These are phyloP conservation scores for Erpetoichthys calabaricus DNA, from an alignment of 2,797 vertebrate genomes.

Conservation along the genomic window DNA sequence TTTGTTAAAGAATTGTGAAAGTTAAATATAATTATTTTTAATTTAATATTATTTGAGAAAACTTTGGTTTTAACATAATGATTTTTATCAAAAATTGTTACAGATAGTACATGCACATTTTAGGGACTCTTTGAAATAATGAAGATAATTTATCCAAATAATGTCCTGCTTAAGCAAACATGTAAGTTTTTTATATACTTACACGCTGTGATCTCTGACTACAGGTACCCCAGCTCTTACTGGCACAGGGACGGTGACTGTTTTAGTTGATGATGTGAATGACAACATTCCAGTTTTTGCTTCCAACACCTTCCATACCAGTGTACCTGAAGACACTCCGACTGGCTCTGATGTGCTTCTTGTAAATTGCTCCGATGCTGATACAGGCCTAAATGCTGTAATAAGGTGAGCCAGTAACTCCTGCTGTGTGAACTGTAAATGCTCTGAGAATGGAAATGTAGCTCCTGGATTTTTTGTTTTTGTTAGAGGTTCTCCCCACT, in stretches of 20 bases:
- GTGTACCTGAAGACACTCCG: conserved; percentile 72
- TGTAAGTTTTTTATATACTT: too few relatives aligned
- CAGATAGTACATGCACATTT: too few relatives aligned
- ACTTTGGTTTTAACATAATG: too few relatives aligned
- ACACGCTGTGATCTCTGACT: background rate
- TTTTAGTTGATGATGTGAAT: conserved; percentile 80
- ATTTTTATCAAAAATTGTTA: too few relatives aligned
- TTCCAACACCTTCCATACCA: conserved; percentile 63
- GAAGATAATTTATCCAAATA: too few relatives aligned
- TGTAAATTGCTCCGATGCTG: conserved; percentile 79
- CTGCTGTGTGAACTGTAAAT: background rate
- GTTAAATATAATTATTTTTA: too few relatives aligned
- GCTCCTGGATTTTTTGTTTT: conserved; percentile 7
- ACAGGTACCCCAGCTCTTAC: conserved; percentile 79
- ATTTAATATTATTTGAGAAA: too few relatives aligned
- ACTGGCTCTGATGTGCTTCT: conserved; percentile 84
- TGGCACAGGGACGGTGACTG: conserved; percentile 73
- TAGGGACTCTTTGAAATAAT: too few relatives aligned
- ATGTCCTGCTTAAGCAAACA: too few relatives aligned
- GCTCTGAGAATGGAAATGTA: background rate
- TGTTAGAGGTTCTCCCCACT: conserved; percentile 15
- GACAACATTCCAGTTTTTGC: conserved; percentile 79
- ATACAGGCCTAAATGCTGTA: conserved; percentile 73
- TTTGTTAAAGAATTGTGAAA: too few relatives aligned
- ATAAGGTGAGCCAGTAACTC: conserved; percentile 57